These are phyloP conservation scores for Scalopus aquaticus DNA, from an alignment of 2,113 vertebrate species.

Conservation along the genomic window DNA sequence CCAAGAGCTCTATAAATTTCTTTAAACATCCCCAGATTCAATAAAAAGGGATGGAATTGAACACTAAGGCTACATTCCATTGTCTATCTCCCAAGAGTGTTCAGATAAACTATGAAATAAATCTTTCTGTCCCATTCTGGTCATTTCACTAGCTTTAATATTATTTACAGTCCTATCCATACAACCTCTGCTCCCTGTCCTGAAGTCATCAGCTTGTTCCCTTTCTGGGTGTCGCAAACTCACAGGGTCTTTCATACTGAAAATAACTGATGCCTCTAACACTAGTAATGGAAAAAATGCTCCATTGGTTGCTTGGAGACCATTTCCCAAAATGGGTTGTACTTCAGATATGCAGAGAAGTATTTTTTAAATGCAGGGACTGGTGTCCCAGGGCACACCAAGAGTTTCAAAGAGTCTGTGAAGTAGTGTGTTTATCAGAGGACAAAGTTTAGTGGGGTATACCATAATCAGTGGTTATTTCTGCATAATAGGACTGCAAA, in stretches of 20 bases:
- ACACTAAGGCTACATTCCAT: constrained; percentile 75
- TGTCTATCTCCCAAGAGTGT: constrained; percentile 71
- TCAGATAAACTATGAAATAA: constrained; percentile 84
- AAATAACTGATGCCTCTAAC: constrained; percentile 64
- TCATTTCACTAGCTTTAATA: constrained; percentile 78
- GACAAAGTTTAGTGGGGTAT: not conserved
- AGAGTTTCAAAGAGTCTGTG: not conserved
- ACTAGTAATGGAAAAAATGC: constrained; percentile 15
- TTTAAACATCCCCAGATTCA: constrained; percentile 80
- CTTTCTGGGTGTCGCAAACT: constrained; percentile 40
- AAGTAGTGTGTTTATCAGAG: not conserved
- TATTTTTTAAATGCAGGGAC: not conserved
- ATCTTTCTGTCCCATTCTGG: constrained; percentile 80
- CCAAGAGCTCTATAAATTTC: constrained; percentile 82
- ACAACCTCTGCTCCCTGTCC: constrained; percentile 65
- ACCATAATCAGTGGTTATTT: not conserved
- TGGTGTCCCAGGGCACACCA: not conserved
- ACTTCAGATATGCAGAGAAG: constrained; percentile 35
- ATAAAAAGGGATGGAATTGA: constrained; percentile 83
- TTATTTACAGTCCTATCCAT: constrained; percentile 80
- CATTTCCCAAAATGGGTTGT: not conserved
- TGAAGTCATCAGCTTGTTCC: constrained; percentile 68
- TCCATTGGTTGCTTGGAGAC: constrained; percentile 17
- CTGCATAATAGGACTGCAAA: not conserved
- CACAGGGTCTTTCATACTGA: constrained; percentile 55